Evolutionary conservation across 2,888 invertebrate genomes (phyloP).

Genomic region (Trissolcus japonicus): DNA sequence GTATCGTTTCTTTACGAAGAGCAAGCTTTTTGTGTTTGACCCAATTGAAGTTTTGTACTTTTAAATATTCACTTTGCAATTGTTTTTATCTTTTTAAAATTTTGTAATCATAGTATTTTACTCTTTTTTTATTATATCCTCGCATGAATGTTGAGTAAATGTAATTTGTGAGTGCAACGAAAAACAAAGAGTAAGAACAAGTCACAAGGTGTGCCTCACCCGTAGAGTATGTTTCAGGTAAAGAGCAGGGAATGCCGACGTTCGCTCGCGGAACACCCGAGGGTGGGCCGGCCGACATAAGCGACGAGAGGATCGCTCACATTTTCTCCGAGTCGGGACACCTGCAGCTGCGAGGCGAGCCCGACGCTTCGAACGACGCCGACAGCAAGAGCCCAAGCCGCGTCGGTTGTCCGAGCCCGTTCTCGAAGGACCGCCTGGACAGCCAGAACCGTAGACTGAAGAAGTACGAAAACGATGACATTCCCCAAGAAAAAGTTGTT

Average conservation of each 20-base stretch:
- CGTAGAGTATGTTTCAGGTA: constrained; percentile 81
- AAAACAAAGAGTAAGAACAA: constrained; percentile 68
- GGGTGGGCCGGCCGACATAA: constrained; percentile 83
- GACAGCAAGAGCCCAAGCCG: constrained; percentile 88
- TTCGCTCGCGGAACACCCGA: constrained; percentile 82
- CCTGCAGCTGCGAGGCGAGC: constrained; percentile 85
- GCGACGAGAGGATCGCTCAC: constrained; percentile 94
- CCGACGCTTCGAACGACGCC: constrained; percentile 79
- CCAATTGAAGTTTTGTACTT: no score
- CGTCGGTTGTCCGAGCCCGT: constrained; percentile 88
- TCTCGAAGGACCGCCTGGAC: constrained; percentile 80
- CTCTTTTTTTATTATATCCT: not conserved
- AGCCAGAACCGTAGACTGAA: constrained; percentile 85
- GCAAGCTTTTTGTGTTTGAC: no score
- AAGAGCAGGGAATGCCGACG: constrained; percentile 88
- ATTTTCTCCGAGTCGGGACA: constrained; percentile 95
- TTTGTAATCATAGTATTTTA: constrained; percentile 7
- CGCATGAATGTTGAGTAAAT: constrained; percentile 42
- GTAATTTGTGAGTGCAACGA: constrained; percentile 11
- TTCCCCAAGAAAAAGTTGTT: constrained; percentile 96
- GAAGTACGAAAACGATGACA: constrained; percentile 94
- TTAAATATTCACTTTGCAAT: no score
- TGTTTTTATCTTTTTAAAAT: not conserved
- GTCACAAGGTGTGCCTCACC: constrained; percentile 76
- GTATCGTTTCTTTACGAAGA: no score